Evolutionary conservation across 37 sponge, comb jelly and placozoan genomes (phyloP).

Genomic region (Beroe ovata): DNA sequence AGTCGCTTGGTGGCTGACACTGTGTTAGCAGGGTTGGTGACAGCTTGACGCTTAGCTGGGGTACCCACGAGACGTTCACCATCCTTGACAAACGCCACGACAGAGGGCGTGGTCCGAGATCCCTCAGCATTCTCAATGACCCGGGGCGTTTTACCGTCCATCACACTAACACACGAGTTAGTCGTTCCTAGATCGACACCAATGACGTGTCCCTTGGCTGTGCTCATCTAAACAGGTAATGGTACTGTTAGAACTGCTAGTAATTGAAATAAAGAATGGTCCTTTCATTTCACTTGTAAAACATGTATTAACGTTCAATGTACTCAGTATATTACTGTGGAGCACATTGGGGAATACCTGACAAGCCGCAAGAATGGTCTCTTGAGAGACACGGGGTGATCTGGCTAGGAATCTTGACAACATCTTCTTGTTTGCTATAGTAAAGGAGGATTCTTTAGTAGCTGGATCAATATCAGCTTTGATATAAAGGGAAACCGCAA

Average conservation of each 20-base stretch:
- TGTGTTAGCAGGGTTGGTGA: constrained; percentile 95
- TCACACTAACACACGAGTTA: constrained; percentile 98
- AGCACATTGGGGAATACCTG: no score
- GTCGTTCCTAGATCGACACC: constrained; percentile 99
- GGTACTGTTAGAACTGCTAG: no score
- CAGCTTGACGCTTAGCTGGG: constrained; percentile 94
- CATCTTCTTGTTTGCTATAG: no score
- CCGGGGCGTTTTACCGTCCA: constrained; percentile 94
- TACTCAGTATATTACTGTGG: no score
- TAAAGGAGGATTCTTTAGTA: no score
- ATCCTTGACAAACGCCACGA: constrained; percentile 95
- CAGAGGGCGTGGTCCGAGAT: constrained; percentile 93
- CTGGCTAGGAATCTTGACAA: constrained; percentile 31
- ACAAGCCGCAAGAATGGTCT: constrained; percentile 50
- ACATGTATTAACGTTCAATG: no score
- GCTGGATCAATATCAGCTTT: no score
- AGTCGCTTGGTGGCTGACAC: constrained; percentile 91
- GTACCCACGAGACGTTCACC: constrained; percentile 85
- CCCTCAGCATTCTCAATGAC: constrained; percentile 98
- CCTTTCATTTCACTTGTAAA: no score
- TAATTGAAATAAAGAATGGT: no score
- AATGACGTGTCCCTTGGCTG: constrained; percentile 85
- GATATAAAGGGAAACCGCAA: no score
- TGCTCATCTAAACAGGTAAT: constrained; percentile 55
- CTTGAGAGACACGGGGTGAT: constrained; percentile 47